Evolutionary conservation across 2,113 vertebrate genomes (phyloP).

Genomic region (Xyrauchen texanus): DNA sequence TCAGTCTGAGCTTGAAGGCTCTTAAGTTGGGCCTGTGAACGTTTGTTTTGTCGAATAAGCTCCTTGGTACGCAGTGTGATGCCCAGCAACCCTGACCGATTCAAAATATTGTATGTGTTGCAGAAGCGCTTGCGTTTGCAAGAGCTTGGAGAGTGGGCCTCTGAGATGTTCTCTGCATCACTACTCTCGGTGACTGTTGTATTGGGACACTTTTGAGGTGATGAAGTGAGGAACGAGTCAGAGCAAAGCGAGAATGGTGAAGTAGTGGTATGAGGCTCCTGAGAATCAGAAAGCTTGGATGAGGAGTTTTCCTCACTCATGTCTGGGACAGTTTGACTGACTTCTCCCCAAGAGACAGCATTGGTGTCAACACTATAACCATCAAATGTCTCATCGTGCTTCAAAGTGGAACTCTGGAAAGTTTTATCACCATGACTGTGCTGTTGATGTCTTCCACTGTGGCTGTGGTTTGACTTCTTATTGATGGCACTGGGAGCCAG

Average conservation of each 20-base stretch:
- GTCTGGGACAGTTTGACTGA: background rate
- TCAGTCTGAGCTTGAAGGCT: constrained; percentile 84
- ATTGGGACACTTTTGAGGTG: constrained; percentile 45
- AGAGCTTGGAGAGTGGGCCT: constrained; percentile 60
- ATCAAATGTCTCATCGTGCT: constrained; percentile 5
- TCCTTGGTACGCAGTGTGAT: constrained; percentile 94
- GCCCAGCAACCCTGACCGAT: constrained; percentile 83
- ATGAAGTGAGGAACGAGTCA: constrained; percentile 28
- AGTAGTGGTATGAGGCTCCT: constrained; percentile 8
- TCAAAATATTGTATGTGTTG: constrained; percentile 87
- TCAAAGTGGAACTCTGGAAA: background rate
- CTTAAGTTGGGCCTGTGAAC: constrained; percentile 84
- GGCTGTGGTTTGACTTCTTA: constrained; percentile 45
- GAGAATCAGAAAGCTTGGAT: constrained; percentile 1
- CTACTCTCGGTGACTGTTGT: constrained; percentile 37
- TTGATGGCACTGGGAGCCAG: constrained; percentile 43
- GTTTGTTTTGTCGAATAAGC: constrained; percentile 87
- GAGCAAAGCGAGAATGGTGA: constrained; percentile 31
- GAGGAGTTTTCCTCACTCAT: background rate
- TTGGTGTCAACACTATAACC: background rate
- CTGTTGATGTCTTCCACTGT: constrained; percentile 52
- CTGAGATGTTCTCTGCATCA: constrained; percentile 33
- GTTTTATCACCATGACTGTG: constrained; percentile 55
- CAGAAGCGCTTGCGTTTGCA: constrained; percentile 84
- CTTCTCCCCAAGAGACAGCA: constrained; percentile 1